These are phyloP conservation scores for Steinernema feltiae DNA, from an alignment of 1,140 invertebrate genomes.

Conservation along the genomic window DNA sequence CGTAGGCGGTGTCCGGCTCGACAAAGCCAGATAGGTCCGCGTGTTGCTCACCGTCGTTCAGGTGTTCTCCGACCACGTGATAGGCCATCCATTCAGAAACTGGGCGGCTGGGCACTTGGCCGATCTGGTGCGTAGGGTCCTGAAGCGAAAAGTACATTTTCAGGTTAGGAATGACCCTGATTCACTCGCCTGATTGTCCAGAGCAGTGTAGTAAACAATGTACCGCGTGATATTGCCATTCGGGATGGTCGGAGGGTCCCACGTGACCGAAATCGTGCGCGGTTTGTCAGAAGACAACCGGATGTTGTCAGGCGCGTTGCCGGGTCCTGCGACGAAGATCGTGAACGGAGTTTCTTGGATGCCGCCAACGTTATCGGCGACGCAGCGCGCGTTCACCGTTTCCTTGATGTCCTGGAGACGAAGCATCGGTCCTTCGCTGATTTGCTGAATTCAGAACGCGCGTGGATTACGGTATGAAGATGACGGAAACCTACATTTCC, in stretches of 20 bases:
- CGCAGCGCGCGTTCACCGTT: constrained; percentile 47
- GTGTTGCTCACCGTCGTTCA: constrained; percentile 47
- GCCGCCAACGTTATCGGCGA: constrained; percentile 55
- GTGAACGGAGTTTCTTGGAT: constrained; percentile 44
- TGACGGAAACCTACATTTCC: constrained; percentile 45
- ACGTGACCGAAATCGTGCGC: constrained; percentile 48
- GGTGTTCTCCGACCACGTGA: constrained; percentile 46
- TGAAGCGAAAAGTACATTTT: constrained; percentile 30
- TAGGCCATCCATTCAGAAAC: constrained; percentile 48
- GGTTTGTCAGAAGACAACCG: constrained; percentile 46
- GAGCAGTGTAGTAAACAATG: constrained; percentile 55
- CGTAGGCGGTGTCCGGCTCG: constrained; percentile 51
- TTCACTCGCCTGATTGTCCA: constrained; percentile 53
- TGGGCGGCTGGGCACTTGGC: constrained; percentile 53
- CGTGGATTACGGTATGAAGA: not conserved
- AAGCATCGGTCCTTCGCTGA: constrained; percentile 45
- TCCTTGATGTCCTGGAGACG: constrained; percentile 44
- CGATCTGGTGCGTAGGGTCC: constrained; percentile 47
- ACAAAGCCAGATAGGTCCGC: constrained; percentile 50
- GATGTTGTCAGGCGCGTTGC: constrained; percentile 56
- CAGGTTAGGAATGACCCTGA: no score
- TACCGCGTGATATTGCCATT: constrained; percentile 57
- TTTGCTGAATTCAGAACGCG: constrained; percentile 33
- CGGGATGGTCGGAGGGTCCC: constrained; percentile 52
- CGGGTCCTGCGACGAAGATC: constrained; percentile 52